These are phyloP conservation scores for Caenorhabditis briggsae DNA, from an alignment of 1,140 invertebrate species.

Conservation along the genomic window DNA sequence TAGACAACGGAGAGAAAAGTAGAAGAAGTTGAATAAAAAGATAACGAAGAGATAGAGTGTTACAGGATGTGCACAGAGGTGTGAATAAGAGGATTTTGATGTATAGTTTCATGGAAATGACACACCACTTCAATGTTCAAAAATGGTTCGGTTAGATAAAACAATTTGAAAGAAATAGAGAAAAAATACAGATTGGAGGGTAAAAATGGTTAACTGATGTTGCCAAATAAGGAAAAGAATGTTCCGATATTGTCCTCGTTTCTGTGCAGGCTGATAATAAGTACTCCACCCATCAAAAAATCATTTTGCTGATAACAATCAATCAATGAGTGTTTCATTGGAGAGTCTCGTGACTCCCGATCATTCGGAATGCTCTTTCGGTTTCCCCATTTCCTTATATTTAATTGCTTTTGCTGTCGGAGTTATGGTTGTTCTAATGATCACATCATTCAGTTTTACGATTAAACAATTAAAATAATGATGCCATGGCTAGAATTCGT, in stretches of 20 bases:
- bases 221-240: slow-evolving; percentile 1
- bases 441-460: no score
- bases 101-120: slow-evolving; percentile 10
- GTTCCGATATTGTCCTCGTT: neutral
- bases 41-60: neutral
- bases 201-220: slow-evolving; percentile 32
- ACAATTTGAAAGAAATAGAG: neutral
- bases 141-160: neutral
- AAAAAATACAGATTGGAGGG: neutral
- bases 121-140: slow-evolving; percentile 4
- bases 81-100: slow-evolving; percentile 32
- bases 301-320: slow-evolving; percentile 24
- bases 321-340: slow-evolving; percentile 20
- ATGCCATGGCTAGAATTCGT: no score
- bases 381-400: neutral
- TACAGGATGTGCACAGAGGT: slow-evolving; percentile 24
- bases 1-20: neutral
- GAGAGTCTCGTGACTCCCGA: neutral
- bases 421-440: no score
- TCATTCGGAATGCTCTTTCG: slow-evolving; percentile 9
- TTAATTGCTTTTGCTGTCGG: neutral
- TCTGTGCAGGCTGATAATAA: neutral
- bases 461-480: no score
- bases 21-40: slow-evolving; percentile 29
- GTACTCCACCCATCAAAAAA: slow-evolving; percentile 50